phyloP scores from a whole-genome alignment of 2,888 invertebrate genomes.

The Synergus laeviventris region DNA sequence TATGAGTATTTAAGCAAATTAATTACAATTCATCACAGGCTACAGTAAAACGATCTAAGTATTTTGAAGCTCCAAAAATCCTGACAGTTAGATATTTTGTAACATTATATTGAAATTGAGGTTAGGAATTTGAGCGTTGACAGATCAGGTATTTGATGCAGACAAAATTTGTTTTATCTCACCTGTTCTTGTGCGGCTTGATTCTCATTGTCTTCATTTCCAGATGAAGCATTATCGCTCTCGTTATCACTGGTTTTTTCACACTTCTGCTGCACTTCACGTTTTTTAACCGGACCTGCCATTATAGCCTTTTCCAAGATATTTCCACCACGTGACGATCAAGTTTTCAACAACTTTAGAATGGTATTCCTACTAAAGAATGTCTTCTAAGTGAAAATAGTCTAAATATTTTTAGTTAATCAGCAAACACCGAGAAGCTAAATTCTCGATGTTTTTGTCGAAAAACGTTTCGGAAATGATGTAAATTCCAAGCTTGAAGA shows the following conservation, averaged over 20 bases:
- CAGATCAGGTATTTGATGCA: background rate
- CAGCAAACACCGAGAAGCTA: background rate
- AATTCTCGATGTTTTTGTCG: background rate
- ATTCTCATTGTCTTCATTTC: constrained; percentile 62
- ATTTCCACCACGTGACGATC: constrained; percentile 48
- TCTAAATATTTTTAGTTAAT: background rate
- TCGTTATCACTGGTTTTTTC: constrained; percentile 58
- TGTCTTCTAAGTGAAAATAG: background rate
- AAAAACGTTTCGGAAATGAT: background rate
- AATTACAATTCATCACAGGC: background rate
- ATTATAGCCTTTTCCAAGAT: constrained; percentile 55
- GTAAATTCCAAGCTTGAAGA: constrained; percentile 6
- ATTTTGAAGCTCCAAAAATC: background rate
- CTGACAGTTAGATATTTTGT: background rate
- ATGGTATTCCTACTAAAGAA: background rate
- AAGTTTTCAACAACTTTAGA: constrained; percentile 21
- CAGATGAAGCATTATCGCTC: constrained; percentile 61
- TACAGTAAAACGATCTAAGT: background rate
- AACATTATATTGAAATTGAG: constrained; percentile 6
- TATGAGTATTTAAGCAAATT: background rate
- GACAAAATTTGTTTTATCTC: background rate
- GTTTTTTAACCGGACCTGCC: constrained; percentile 72
- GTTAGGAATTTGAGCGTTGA: constrained; percentile 14
- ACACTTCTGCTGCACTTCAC: constrained; percentile 62
- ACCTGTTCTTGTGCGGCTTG: constrained; percentile 62